phyloP scores from a whole-genome alignment of 2,888 invertebrate genomes.

The Salpingus planirostris region DNA sequence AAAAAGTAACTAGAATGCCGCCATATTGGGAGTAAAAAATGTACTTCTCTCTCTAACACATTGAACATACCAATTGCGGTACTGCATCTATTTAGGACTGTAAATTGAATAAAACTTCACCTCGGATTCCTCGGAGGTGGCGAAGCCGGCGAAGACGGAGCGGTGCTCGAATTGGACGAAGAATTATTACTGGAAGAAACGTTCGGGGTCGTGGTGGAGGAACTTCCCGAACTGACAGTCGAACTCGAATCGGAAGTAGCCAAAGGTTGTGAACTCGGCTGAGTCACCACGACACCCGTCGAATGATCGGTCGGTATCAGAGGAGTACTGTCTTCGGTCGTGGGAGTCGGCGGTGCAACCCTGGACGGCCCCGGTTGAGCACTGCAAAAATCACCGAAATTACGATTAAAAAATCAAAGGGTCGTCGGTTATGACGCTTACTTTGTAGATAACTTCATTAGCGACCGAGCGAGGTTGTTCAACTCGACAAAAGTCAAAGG shows the following conservation, averaged over 20 bases:
- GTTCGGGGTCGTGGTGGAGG: constrained; percentile 59
- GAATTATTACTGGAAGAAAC: constrained; percentile 52
- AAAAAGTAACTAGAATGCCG: too few relatives aligned
- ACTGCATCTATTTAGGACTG: too few relatives aligned
- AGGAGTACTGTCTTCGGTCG: constrained; percentile 51
- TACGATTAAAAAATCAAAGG: not conserved
- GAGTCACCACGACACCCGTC: constrained; percentile 44
- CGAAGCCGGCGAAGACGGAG: constrained; percentile 64
- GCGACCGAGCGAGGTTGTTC: constrained; percentile 74
- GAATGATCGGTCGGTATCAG: constrained; percentile 52
- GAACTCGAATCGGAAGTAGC: constrained; percentile 62
- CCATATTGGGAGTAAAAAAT: too few relatives aligned
- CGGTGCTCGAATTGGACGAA: constrained; percentile 57
- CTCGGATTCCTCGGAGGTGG: constrained; percentile 41
- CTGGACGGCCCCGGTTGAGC: constrained; percentile 54
- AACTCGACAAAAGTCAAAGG: constrained; percentile 86
- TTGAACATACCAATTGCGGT: too few relatives aligned
- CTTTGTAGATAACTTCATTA: constrained; percentile 63
- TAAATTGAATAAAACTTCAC: too few relatives aligned
- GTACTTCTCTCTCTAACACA: too few relatives aligned
- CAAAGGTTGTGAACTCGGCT: constrained; percentile 36
- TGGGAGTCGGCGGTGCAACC: constrained; percentile 66
- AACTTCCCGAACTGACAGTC: constrained; percentile 59
- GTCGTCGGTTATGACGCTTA: constrained; percentile 30
- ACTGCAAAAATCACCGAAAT: constrained; percentile 29